Conservation (phyloP, 2,888 invertebrate species). For the Peribatodes rhomboidaria region DNA sequence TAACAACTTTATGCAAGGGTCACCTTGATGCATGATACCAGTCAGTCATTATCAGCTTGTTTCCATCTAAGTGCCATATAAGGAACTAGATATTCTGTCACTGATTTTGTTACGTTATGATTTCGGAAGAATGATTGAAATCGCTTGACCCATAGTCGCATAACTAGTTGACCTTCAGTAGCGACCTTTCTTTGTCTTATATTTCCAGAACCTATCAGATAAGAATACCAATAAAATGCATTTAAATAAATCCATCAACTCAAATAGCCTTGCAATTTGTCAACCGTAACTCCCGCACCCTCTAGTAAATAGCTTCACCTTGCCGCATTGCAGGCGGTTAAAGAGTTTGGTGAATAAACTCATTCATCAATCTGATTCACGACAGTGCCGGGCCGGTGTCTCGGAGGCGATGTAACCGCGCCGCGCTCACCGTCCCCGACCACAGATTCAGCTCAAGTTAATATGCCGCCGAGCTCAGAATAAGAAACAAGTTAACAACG, state of each 20-base stretch:
- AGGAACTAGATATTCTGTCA: no score
- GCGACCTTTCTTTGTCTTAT: no score
- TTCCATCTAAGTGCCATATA: neutral
- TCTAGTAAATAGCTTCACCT: conserved; percentile 41
- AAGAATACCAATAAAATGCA: no score
- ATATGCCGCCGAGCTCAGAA: conserved; percentile 13
- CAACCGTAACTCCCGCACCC: neutral
- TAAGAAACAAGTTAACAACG: conserved; percentile 21
- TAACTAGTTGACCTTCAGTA: no score
- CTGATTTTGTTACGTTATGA: neutral
- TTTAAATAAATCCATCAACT: no score
- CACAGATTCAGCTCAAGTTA: conserved; percentile 18
- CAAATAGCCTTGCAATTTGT: conserved; percentile 2
- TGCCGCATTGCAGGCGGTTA: conserved; percentile 61
- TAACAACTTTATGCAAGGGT: conserved; percentile 4
- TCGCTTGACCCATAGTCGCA: no score
- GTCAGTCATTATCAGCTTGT: neutral
- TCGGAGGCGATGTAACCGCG: conserved; percentile 39
- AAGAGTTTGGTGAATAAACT: conserved; percentile 66
- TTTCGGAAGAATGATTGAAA: no score
- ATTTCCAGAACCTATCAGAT: no score
- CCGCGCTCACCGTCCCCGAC: conserved; percentile 27
- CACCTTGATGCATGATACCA: conserved; percentile 4
- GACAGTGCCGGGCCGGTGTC: conserved; percentile 37
- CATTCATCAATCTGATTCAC: conserved; percentile 71